These are phyloP conservation scores for Tetrax tetrax DNA, from an alignment of 2,113 vertebrate species.

Conservation along the genomic window DNA sequence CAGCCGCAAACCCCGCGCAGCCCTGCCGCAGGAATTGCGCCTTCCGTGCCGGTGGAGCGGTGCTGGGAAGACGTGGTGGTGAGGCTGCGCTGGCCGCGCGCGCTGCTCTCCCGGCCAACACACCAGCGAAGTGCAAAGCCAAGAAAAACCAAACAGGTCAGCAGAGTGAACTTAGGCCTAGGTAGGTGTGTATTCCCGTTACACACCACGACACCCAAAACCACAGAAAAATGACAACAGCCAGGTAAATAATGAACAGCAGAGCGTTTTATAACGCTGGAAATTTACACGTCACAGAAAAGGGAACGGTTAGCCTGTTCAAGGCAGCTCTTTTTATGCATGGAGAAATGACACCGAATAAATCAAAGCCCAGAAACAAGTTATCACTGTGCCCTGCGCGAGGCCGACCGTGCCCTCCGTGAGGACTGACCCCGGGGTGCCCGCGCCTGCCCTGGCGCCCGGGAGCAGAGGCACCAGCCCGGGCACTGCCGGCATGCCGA, in stretches of 20 bases:
- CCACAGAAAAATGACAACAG: background rate
- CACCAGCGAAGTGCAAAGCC: background rate
- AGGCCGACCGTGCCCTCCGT: rapidly evolving
- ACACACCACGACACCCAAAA: background rate
- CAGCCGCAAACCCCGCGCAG: background rate
- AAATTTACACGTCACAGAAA: background rate
- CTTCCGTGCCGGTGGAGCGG: background rate
- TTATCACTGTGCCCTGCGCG: background rate
- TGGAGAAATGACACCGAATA: background rate
- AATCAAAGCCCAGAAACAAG: background rate
- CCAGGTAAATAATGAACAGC: background rate
- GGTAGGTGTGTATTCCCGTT: no score
- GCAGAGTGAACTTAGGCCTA: background rate
- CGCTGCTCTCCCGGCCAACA: background rate
- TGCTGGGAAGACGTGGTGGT: no score
- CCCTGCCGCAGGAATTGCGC: background rate
- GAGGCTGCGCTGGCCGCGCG: no score
- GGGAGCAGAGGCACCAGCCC: background rate
- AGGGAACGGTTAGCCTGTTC: background rate
- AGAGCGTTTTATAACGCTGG: background rate
- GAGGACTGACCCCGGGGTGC: background rate
- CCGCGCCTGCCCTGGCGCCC: background rate
- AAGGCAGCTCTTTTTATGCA: background rate
- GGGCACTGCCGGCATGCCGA: no score
- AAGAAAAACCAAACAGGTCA: background rate